A percentile compares a stretch with the other conserved stretches of the same genome.
These are phyloP conservation scores for Musca vetustissima DNA, from an alignment of 1,140 invertebrate species.

Conservation along the genomic window DNA sequence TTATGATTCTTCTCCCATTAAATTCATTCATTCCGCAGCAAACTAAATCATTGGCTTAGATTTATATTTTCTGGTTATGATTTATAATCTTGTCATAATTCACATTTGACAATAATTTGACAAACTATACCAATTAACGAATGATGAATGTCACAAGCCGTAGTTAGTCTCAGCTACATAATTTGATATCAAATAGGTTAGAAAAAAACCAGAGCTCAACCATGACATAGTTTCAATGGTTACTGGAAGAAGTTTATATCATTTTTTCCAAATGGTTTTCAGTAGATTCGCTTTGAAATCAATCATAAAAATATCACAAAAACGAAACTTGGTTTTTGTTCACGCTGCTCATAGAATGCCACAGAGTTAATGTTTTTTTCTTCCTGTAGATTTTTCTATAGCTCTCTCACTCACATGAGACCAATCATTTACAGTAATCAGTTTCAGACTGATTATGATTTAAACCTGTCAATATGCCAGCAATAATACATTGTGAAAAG, in stretches of 20 bases:
- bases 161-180: too few species aligned
- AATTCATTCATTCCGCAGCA: background rate
- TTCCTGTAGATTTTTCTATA: background rate
- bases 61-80: background rate
- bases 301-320: constrained; percentile 5
- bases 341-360: too few species aligned
- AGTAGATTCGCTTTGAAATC: background rate
- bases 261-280: too few species aligned
- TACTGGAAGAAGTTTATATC: too few species aligned
- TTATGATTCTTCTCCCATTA: background rate
- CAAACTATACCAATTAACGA: constrained; percentile 17
- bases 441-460: constrained; percentile 17
- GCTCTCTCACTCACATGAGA: too few species aligned
- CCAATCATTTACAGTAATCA: constrained; percentile 9
- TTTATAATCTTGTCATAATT: constrained; percentile 25
- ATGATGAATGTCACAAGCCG: constrained; percentile 9
- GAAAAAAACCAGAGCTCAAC: too few species aligned
- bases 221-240: too few species aligned
- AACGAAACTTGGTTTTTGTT: background rate
- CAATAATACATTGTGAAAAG: too few species aligned
- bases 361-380: too few species aligned
- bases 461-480: constrained; percentile 15
- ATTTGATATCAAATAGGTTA: too few species aligned
- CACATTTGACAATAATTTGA: constrained; percentile 16
- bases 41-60: background rate